These are phyloP conservation scores for Anastatus disparis DNA, from an alignment of 1,140 invertebrate genomes.

Conservation along the genomic window DNA sequence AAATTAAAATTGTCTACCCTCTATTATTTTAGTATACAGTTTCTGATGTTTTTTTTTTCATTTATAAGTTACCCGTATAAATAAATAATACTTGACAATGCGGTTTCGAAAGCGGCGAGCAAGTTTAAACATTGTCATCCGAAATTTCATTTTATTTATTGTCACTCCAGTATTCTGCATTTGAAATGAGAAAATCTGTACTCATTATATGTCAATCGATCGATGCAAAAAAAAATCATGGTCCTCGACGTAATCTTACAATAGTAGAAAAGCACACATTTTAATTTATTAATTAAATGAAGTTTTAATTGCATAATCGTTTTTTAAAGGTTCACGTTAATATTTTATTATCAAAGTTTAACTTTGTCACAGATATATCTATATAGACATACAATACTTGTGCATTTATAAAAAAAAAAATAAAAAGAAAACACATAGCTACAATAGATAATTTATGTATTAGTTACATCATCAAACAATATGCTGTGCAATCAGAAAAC, in stretches of 20 bases:
- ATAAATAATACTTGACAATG: neutral
- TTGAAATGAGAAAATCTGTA: neutral
- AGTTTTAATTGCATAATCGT: conserved; percentile 6
- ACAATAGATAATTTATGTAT: conserved; percentile 1
- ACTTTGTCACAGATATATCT: neutral
- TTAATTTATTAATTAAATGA: neutral
- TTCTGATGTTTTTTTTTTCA: conserved; percentile 3
- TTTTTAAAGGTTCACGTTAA: conserved; percentile 26
- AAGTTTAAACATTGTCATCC: neutral
- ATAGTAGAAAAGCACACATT: neutral
- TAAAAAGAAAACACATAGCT: neutral
- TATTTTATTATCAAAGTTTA: conserved; percentile 36
- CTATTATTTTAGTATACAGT: neutral
- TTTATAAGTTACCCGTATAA: conserved; percentile 24
- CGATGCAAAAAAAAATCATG: conserved; percentile 21
- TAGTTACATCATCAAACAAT: neutral
- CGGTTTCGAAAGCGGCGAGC: too few relatives aligned
- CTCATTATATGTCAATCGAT: neutral
- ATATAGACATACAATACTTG: conserved; percentile 6
- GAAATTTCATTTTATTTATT: conserved; percentile 24
- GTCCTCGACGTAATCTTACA: neutral
- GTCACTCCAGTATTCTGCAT: conserved; percentile 35
- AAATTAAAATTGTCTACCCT: too few relatives aligned
- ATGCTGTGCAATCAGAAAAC: conserved; percentile 20
- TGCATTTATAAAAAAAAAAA: neutral